Percentiles rank a stretch among this genome's conserved stretches.
Conservation (phyloP, 2,888 invertebrate genomes). For the Leptopilina myrica region DNA sequence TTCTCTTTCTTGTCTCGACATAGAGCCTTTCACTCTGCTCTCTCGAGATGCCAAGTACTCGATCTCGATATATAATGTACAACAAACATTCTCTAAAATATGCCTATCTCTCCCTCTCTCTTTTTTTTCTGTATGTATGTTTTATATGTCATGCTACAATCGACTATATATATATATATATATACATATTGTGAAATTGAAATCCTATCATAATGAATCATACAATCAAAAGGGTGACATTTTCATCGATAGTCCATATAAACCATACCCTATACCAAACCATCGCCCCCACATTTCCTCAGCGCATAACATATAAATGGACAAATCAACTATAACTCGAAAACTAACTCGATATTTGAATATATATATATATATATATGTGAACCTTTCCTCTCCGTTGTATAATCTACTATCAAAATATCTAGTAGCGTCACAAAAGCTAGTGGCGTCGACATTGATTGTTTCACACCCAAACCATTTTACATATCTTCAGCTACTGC, state of each 20-base stretch:
- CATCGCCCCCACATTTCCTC: conserved; percentile 13
- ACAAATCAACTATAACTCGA: conserved; percentile 20
- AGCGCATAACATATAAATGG: not conserved
- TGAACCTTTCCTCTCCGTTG: not conserved
- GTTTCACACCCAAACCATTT: not conserved
- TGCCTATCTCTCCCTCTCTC: not conserved
- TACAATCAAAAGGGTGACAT: conserved; percentile 16
- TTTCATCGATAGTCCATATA: conserved; percentile 21
- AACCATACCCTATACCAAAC: not conserved
- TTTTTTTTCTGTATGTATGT: no score
- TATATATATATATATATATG: not conserved
- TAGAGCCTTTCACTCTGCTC: conserved; percentile 53
- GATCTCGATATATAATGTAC: conserved; percentile 5
- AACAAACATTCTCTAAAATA: conserved; percentile 42
- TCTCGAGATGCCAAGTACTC: conserved; percentile 43
- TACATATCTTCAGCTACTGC: not conserved
- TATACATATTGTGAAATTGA: conserved; percentile 15
- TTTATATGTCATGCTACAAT: not conserved
- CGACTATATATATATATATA: no score
- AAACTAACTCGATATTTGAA: conserved; percentile 20
- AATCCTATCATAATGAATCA: conserved; percentile 5
- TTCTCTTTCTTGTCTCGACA: conserved; percentile 44
- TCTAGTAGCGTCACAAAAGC: not conserved
- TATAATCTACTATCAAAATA: not conserved
- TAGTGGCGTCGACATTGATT: conserved; percentile 2